These are phyloP conservation scores for Coturnix japonica DNA, from an alignment of 2,113 vertebrate species.

Conservation along the genomic window DNA sequence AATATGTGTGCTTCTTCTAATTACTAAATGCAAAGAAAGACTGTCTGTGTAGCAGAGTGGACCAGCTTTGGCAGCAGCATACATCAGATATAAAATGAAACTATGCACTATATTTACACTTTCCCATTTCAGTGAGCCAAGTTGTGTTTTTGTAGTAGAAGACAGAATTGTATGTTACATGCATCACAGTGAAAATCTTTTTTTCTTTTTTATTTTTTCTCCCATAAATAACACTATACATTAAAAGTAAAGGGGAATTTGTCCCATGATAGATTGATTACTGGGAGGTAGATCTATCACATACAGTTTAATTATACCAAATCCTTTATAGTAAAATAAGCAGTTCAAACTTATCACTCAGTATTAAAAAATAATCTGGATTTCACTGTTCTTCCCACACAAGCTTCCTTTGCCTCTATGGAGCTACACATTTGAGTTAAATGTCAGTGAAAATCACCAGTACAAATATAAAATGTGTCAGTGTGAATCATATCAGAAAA, in stretches of 20 bases:
- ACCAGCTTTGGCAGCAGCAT: background rate
- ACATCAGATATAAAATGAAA: background rate
- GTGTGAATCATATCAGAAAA: conserved; percentile 53
- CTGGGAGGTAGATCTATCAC: conserved; percentile 23
- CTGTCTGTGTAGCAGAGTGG: background rate
- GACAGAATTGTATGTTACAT: conserved; percentile 5
- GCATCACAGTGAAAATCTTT: conserved; percentile 1
- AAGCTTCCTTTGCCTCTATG: conserved; percentile 23
- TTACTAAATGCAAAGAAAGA: background rate
- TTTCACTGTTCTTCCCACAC: conserved; percentile 25
- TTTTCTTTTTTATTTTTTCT: background rate
- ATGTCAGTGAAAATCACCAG: conserved; percentile 52
- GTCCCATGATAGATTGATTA: conserved; percentile 15
- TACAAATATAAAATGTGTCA: conserved; percentile 58
- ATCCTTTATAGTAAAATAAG: conserved; percentile 50
- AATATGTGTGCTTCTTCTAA: background rate
- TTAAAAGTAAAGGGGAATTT: conserved; percentile 46
- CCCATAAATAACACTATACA: background rate
- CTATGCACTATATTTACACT: background rate
- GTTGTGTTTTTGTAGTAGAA: background rate
- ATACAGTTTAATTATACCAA: conserved; percentile 34
- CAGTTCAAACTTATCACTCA: conserved; percentile 22
- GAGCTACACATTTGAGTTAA: conserved; percentile 39
- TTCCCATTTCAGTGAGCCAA: background rate
- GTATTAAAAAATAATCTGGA: conserved; percentile 63